Evolutionary conservation across 2,888 invertebrate genomes (phyloP), one percentile per base, ranked within the genome.

Genomic region (Dicyrtomina minuta): DNA sequence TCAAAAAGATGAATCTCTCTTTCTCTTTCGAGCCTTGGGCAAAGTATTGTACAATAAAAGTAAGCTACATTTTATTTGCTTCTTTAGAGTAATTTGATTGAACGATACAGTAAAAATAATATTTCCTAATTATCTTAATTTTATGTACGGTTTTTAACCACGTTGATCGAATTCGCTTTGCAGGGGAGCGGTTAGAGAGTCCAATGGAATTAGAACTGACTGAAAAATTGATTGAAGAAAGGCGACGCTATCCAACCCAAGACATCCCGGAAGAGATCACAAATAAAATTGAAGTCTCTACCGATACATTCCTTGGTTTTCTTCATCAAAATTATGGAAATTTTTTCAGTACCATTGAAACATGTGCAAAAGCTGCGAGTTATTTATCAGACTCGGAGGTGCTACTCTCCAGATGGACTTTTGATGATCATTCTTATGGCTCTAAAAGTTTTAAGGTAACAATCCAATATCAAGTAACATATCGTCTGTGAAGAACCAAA

Each of bases 351-450:
- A 84, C 85, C 67, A 85, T 91, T 22, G 86, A 88, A 43, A 86
- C 89, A 77, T 83, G 85, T 0, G 83, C 84, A 24, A 81, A 82
- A 66, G 89, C 90, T 2, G 83, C 88, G 0, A 85, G 89, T 64
- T 86, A 87, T 67, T 82, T 94, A 46, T 91, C 92, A 79, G 83
- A 88, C 67, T 86, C 90, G 0, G 91, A 92, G 79, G 83, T 84
- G 49, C 84, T 93, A 10, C 26, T 75, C 0, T 73, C 70, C 10
- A 61, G 56, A 6, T 77, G 77, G 77, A 68, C 61, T 12, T 74
- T 72, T 67, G 75, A 75, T 43, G 73, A 71, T 33, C 33, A 12
- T 51, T 33, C 64, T 5, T 46, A 43, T 12, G 26, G 27, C 2
- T 33, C 59, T 8, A 17, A 51, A 15, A 67, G 26, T 43, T 67